Base-by-base conservation (phyloP, 2,888 invertebrate species). In the Phengaris alcon region DNA sequence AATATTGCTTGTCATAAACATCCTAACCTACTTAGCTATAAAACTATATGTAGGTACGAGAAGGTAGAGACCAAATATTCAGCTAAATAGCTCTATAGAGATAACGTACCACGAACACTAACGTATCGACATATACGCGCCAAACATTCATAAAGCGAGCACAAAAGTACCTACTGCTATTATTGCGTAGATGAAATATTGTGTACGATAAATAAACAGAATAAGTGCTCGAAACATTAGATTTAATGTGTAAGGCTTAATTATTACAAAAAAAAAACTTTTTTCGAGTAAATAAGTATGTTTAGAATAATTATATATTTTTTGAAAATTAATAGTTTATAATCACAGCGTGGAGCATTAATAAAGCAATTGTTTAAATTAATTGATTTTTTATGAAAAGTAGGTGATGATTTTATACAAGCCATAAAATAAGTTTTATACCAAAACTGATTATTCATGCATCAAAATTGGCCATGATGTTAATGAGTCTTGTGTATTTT, bases 381-480 rank as follows among this genome's bases (percentile, higher is more conserved):
- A 51, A 48, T 70, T 51, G 15, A n/a, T 10, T 70, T 51, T 51
- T 70, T 70, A 48, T 70, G 69, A 69, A 46, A 70, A 70, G 51
- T 70, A 70, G 70, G 48, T 48, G 70, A 70, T 70, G 51, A 48
- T 22, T 72, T 52, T 54, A 35, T 54, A 72, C 72, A 15, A 74
- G 74, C n/a, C 6, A 74, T 59, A 54, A 57, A 59, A 59, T 75
- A 54, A 75, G 48, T 72, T 72, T 72, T 54, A 72, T 52, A 13
- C 35, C 13, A 64, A 69, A 70, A 48, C 72, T 72, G 13, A 35
- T 54, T 72, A 72, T 2, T 7, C 46, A 46, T 46, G n/a, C 6
- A 15, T 69, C 4, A 48, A 48, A 35, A 6, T 64, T 64, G 35
- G 64, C 35, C 35, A 6, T 64, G 64, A 44, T 13, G 10, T 35